These are phyloP conservation scores for Melanotaenia duboulayi DNA, from an alignment of 2,113 vertebrate genomes.

Conservation along the genomic window DNA sequence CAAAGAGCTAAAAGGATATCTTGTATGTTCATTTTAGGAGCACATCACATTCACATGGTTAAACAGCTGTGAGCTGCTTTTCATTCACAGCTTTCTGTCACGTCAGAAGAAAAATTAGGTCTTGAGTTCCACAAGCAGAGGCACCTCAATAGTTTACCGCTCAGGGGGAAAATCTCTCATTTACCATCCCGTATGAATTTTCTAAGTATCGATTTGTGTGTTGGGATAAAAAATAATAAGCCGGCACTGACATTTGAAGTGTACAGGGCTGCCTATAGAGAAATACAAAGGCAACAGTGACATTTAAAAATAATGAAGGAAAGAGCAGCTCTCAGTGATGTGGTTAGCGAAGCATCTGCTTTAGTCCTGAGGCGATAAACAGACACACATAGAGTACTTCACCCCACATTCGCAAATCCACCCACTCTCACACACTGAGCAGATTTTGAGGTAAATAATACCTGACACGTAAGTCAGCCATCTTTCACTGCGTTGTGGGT, in stretches of 20 bases:
- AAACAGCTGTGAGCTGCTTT: conserved; percentile 5
- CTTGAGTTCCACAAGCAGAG: background rate
- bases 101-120: background rate
- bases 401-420: background rate
- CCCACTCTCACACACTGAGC: background rate
- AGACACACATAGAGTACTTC: background rate
- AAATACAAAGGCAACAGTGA: conserved; percentile 38
- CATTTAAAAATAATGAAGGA: conserved; percentile 61
- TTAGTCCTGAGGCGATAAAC: conserved; percentile 27
- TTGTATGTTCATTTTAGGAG: background rate
- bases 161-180: background rate
- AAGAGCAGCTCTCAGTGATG: conserved; percentile 16
- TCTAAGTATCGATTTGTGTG: conserved; percentile 25
- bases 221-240: conserved; percentile 16
- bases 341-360: conserved; percentile 59
- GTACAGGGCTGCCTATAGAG: background rate
- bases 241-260: conserved; percentile 39
- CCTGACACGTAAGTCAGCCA: conserved; percentile 14
- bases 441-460: conserved; percentile 40
- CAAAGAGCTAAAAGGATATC: background rate
- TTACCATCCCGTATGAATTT: conserved; percentile 12
- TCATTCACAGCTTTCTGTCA: conserved; percentile 2
- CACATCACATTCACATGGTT: conserved; percentile 1
- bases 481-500: conserved; percentile 20
- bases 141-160: background rate